Base-by-base conservation (phyloP, 1,140 invertebrate species). In the Drosophila jambulina region DNA sequence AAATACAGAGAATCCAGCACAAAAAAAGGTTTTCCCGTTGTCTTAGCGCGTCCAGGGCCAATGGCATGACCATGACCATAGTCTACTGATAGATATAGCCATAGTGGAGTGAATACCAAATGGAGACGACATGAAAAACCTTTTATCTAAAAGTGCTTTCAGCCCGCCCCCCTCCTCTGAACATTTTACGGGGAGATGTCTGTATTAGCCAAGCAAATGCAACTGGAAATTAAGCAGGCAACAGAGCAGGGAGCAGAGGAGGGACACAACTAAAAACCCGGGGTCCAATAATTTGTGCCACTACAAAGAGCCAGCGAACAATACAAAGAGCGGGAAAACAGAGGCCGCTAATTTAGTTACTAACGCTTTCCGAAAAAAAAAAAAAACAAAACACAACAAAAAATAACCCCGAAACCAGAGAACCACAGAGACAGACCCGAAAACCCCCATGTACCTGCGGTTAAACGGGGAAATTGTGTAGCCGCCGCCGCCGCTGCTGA, bases 111-210 rank as follows among this genome's bases (percentile, higher is more conserved):
- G 83, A 87, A 86, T 68, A 78, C 75, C 65, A 91, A 90, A 90
- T 86, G 82, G 85, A 90, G 87, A 86, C 63, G 78, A 90, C 85
- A 90, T 90, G 85, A 82, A 90, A 90, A 90, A 90, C 85, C 85
- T 90, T 90, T 90, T 90, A 90, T 90, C 86, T 91, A 86, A 88
- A 78, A 88, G 70, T 74, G 70, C 68, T 74, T 74, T 74, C 68
- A 36, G 53, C 69, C 51, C 42, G 9, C 9, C 13, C 13, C 19
- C 27, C 12, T 4, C 17, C 19, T 7, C 21, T 21, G 23, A 12
- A 34, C 58, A 27, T 64, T 36, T 32, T 68, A 23, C 43, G 32
- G 63, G 10, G 38, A 91, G 78, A 90, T 90, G 85, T 86, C 86
- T 90, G 86, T 85, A 90, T 90, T 90, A 90, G 86, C 68, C 65